Base-by-base conservation (phyloP, 2,113 vertebrate species). In the Monopterus albus region DNA sequence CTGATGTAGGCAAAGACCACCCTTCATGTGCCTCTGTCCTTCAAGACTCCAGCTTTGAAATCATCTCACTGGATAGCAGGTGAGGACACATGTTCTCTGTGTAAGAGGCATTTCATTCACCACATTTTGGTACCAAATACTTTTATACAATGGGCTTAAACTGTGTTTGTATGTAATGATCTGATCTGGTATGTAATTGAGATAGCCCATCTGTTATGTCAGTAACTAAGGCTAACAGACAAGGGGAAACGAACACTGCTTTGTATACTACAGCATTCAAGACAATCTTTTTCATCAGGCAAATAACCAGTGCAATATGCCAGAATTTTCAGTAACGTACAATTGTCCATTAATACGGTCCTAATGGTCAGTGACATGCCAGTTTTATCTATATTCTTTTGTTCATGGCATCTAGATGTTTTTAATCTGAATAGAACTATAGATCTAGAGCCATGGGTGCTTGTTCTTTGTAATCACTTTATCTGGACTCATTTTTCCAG, bases 61-160 rank as follows among this genome's bases (percentile, higher is more conserved):
- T 94, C 57, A 93, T 94, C 52, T 93, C 93, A 38, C 42, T 94
- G 33, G 89, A 82, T 36, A 94, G 91, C 83, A 81, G 88, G 91
- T 92, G n/a, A 62, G 55, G 5, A 3, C 12, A 15, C 17, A 28
- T 0, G 2, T 12, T 45, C 2, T 31, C 20, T 33, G 8, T 31
- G 10, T 6, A 33, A n/a, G 17, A n/a, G 2, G 40, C 25, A 11
- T 29, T 53, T 25, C 13, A 40, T 18, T 3, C 18, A 7, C 9
- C 7, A 18, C 5, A 17, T 26, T 47, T 46, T 14, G 47, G 1
- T 17, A 58, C 17, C 29, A 39, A 28, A 36, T 35, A 14, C 25
- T 25, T 33, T 33, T 8, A 51, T n/a, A n/a, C n/a, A n/a, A n/a
- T n/a, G n/a, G n/a, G n/a, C n/a, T n/a, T n/a, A n/a, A n/a, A 18